Base-by-base conservation (phyloP, 2,888 invertebrate species). In the Erebia aethiops region DNA sequence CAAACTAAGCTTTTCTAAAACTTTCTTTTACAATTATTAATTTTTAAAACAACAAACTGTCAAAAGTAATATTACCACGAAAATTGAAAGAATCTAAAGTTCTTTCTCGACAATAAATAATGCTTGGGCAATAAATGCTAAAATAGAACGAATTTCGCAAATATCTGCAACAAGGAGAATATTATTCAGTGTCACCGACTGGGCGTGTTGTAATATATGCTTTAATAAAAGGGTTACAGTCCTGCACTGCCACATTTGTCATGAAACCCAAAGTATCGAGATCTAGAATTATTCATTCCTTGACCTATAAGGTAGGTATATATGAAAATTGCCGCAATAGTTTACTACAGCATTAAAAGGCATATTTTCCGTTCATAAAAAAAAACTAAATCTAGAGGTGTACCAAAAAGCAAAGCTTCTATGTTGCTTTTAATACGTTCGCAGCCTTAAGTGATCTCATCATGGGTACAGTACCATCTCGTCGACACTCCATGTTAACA, bases 181-280 rank as follows among this genome's bases (percentile, higher is more conserved):
- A 92, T 93, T 91, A 91, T 92, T 93, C 92, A 91, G 86, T 92
- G 92, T 92, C 92, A 90, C 84, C 77, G 80, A 77, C 89, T 84
- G 84, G 91, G 87, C 90, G 92, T 85, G 91, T 86, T 85, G 82
- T 92, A 92, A 93, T 92, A 91, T 92, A 92, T 92, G 92, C 90
- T 91, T 92, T 92, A 92, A 93, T 92, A 92, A 92, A 92, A 92
- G 91, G 91, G 90, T 91, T 91, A 88, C 90, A 90, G 90, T 88
- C 90, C 88, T 84, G 13, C 88, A 84, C 87, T 87, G 86, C 85
- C 85, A 86, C 89, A 88, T 92, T 90, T 84, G 89, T 91, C 90
- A 90, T 86, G 77, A 84, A 88, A 86, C 85, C 56, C 26, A 54
- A 46, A 62, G 62, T 14, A 49, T 46, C 46, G 21, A 21, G 49